These are phyloP conservation scores for Hofmannophila pseudospretella DNA, from an alignment of 2,888 invertebrate species.

Conservation along the genomic window DNA sequence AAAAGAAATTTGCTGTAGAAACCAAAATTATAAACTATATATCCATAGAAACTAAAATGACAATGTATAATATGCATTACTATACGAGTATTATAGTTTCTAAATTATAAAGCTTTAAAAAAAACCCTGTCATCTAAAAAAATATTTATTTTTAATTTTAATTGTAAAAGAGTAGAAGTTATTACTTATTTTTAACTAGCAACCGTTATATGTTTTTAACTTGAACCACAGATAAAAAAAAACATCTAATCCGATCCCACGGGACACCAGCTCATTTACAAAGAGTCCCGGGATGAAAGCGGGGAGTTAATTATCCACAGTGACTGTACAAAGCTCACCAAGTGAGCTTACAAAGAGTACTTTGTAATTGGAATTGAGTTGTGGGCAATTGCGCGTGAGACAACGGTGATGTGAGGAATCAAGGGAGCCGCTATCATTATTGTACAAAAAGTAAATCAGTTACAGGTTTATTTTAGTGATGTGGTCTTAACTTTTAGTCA, in stretches of 20 bases:
- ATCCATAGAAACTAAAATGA: too few species aligned
- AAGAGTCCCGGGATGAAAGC: slow-evolving; percentile 13
- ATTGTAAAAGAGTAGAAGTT: too few species aligned
- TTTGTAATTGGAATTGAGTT: slow-evolving; percentile 1
- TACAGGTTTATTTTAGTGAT: neutral
- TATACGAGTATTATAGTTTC: too few species aligned
- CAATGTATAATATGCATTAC: too few species aligned
- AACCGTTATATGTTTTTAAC: too few species aligned
- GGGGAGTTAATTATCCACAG: slow-evolving; percentile 33
- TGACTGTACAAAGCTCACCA: slow-evolving; percentile 22
- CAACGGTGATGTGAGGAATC: neutral
- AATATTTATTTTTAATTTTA: too few species aligned
- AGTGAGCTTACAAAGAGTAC: slow-evolving; percentile 17
- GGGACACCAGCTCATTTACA: slow-evolving; percentile 9
- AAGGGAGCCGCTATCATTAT: neutral
- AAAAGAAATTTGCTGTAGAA: too few species aligned
- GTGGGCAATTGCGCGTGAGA: slow-evolving; percentile 1
- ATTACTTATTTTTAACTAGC: too few species aligned
- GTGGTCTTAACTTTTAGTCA: too few species aligned
- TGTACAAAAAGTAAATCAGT: neutral
- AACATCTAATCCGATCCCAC: slow-evolving; percentile 7
- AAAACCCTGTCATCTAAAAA: too few species aligned
- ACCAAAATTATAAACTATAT: too few species aligned
- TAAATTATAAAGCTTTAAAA: too few species aligned
- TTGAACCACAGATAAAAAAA: slow-evolving; percentile 2